Evolutionary conservation across 2,797 vertebrate species (phyloP), one percentile per base, ranked within the genome.

Genomic region (Coracias cyanogaster): DNA sequence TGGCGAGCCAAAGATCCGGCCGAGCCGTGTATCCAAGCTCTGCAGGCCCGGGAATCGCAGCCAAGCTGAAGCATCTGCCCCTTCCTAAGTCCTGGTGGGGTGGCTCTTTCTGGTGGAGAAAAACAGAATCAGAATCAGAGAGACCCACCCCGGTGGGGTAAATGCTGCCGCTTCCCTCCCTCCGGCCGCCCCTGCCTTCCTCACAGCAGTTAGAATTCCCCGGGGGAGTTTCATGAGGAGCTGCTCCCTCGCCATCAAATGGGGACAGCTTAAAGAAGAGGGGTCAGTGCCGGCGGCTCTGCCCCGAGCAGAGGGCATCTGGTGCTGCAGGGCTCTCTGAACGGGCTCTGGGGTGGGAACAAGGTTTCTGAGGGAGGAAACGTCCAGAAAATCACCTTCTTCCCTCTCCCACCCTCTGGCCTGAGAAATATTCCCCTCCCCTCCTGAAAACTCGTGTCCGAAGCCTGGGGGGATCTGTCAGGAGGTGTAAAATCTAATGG

Each of bases 51-150:
- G 65, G 73, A 62, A 12, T 9, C 24, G 52, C 62, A n/a, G 41
- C 2, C 9, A 76, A 71, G 83, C 67, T 39, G 70, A 83, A 85
- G 88, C 71, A 15, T 79, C 89, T 3, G 2, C n/a, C 2, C 94
- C 90, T 76, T 89, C 82, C 86, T 94, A 95, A 54, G 83, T 82
- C 86, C 94, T 87, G 78, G 73, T 49, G 78, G 80, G 91, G 19
- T 92, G 94, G 73, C 41, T 43, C 86, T 85, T 89, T 54, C 95
- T 96, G 83, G 74, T 22, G 48, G 92, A 71, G 88, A 77, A 90
- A 96, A 95, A 19, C 31, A 22, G 61, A 35, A 66, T 86, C n/a
- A 76, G 77, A 65, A 54, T 81, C 41, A 31, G 57, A 62, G 22
- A 76, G 43, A 70, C 8, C 3, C 5, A 17, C 18, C 11, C 12